A percentile compares a stretch with the other conserved stretches of the same genome.
Conservation (phyloP, 2,113 vertebrate species). For the Ailuropoda melanoleuca region DNA sequence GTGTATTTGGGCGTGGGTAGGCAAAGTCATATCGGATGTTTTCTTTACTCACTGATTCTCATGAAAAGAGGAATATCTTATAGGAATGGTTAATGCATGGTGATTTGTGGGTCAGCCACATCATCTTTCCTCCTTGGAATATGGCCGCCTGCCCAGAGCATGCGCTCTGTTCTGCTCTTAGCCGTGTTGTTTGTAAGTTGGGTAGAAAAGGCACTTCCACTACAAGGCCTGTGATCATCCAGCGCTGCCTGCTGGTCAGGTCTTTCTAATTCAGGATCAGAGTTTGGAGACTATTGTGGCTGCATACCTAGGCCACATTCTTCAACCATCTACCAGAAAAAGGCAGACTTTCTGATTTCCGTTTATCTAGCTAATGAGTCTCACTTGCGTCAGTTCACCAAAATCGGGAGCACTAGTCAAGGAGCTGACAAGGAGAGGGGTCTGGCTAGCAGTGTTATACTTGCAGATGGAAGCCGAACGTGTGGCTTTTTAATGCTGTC, state of each 20-base stretch:
- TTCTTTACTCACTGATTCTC: neutral
- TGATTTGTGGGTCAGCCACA: fast-evolving
- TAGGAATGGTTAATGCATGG: neutral
- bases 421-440: neutral
- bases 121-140: neutral
- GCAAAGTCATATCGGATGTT: neutral
- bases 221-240: neutral
- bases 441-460: neutral
- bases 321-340: neutral
- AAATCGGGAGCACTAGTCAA: neutral
- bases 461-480: neutral
- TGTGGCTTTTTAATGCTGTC: neutral
- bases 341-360: neutral
- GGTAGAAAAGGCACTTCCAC: neutral
- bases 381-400: neutral
- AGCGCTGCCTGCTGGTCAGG: neutral
- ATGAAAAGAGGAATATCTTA: neutral
- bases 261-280: neutral
- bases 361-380: neutral
- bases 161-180: neutral
- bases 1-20: neutral
- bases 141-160: fast-evolving
- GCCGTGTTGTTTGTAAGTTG: no score
- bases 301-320: neutral
- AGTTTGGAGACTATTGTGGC: neutral